These are phyloP conservation scores for Clytia hemisphaerica DNA, from an alignment of 30 jellyfish, hydroid and myxozoan species.

Conservation along the genomic window DNA sequence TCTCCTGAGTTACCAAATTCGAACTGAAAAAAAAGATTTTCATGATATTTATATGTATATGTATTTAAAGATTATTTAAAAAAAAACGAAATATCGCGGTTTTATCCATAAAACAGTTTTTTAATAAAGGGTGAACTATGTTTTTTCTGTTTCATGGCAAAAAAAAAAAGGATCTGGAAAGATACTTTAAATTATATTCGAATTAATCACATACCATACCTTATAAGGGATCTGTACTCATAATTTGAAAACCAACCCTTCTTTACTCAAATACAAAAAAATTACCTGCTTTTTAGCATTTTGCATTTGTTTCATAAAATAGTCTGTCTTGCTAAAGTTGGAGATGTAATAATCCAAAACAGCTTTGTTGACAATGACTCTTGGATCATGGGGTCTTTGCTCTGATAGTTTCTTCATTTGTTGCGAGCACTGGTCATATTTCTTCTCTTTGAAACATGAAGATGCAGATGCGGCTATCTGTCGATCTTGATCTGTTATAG, in stretches of 20 bases:
- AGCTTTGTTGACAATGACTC: slow-evolving; percentile 57
- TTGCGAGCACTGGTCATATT: slow-evolving; percentile 56
- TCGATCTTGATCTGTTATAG: slow-evolving; percentile 68
- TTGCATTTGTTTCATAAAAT: slow-evolving; percentile 51
- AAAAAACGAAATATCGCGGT: not conserved
- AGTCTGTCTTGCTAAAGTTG: slow-evolving; percentile 73
- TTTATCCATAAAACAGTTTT: not conserved
- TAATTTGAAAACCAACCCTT: not conserved
- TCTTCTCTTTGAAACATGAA: slow-evolving; percentile 33
- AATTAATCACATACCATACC: not conserved
- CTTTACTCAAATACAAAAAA: not conserved
- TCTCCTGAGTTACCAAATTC: slow-evolving; percentile 56
- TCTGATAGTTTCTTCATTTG: slow-evolving; percentile 52
- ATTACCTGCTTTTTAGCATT: slow-evolving; percentile 75
- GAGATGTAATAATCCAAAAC: slow-evolving; percentile 77
- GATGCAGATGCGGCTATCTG: slow-evolving; percentile 63
- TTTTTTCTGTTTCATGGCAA: not conserved
- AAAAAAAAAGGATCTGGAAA: not conserved
- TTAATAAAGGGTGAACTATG: not conserved
- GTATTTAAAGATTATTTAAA: not conserved
- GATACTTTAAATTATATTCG: not conserved
- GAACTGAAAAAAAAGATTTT: slow-evolving; percentile 14
- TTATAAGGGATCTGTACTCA: too few species aligned
- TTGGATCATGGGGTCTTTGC: slow-evolving; percentile 65
- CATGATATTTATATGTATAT: not conserved